Evolutionary conservation across 1,140 invertebrate species (phyloP), one percentile per base, ranked within the genome.

Genomic region (Pissodes strobi): DNA sequence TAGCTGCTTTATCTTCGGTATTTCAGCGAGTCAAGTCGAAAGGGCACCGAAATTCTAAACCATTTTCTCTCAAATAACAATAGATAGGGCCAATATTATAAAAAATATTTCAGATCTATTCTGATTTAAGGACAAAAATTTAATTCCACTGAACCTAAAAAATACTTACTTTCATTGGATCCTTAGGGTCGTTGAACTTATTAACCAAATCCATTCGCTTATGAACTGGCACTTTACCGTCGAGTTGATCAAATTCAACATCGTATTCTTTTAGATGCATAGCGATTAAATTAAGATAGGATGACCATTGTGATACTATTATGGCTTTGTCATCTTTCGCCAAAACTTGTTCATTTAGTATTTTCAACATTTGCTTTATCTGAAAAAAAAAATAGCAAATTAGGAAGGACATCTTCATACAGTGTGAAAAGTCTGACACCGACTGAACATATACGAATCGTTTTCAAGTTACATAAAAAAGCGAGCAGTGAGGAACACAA

Each of bases 231-330:
- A 91, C 82, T 13, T 53, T 74, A 2, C 92, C 93, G 59, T 86
- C 86, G 4, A 95, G 84, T n/a, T 85, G 82, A 12, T 81, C 78
- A 71, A 81, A 86, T 1, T 72, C 68, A 4, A 91, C 80, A 1
- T 77, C 72, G 10, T 78, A 72, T 2, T 78, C 59, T 5, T 80
- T 69, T 13, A 95, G 78, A 73, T 89, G 85, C 0, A 73, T 59
- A 22, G 83, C 81, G 10, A 95, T 77, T 21, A 95, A 82, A 1
- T 86, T 75, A 4, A 96, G 76, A 71, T 93, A 85, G 0, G 84
- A 84, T 0, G 90, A 88, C 92, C 92, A 96, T 74, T 95, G 92
- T 0, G 93, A 95, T 1, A 96, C 91, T 5, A 95, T 82, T 1
- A 95, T 87, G n/a, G 84, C 82, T 74, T 92, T 92, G 58, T 92